Evolutionary conservation across 2,888 invertebrate genomes (phyloP), one percentile per base, ranked within the genome.

Genomic region (Conus canariensis): DNA sequence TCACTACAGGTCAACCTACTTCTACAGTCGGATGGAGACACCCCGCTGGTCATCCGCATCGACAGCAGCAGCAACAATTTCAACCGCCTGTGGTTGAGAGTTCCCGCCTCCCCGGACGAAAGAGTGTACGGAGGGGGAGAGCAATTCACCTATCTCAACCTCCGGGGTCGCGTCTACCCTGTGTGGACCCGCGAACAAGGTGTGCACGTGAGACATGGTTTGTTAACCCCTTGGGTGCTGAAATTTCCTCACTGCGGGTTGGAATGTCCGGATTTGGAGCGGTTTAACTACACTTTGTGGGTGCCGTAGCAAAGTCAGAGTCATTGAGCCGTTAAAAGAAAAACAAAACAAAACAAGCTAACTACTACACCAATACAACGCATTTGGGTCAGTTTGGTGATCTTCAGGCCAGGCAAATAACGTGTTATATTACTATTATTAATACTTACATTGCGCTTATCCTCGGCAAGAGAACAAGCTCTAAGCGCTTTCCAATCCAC

Each of bases 141-240:
- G 90, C 95, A 95, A 88, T 95, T 93, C 90, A 94, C 95, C 16
- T 94, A 94, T 87, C 93, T 95, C 30, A 93, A 95, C 89, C 93
- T 95, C 1, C 90, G 94, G 7, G 95, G 95, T 14, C 91, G 92
- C 12, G 91, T 91, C 1, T 95, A 93, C 87, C 95, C 95, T 0
- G 94, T 95, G 25, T 95, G 95, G 95, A 94, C 94, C 4, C 90
- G 95, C 85, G 95, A 95, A 90, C 95, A 95, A 93, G 95, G 95
- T 95, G 83, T 10, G 80, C 45, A 58, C 12, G 3, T 30, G 45
- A 45, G 45, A 45, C 45, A 45, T 45, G 45, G 4, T 45, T 16
- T 82, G 19, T 14, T 85, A n/a, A 19, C 10, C 25, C 80, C 16
- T 80, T 25, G n/a, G 12, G 4, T 25, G 16, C 10, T 70, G 70